Evolutionary conservation across 92 coral and sea anemone genomes (phyloP), one percentile per base, ranked within the genome.

Genomic region (Galaxea fascicularis): DNA sequence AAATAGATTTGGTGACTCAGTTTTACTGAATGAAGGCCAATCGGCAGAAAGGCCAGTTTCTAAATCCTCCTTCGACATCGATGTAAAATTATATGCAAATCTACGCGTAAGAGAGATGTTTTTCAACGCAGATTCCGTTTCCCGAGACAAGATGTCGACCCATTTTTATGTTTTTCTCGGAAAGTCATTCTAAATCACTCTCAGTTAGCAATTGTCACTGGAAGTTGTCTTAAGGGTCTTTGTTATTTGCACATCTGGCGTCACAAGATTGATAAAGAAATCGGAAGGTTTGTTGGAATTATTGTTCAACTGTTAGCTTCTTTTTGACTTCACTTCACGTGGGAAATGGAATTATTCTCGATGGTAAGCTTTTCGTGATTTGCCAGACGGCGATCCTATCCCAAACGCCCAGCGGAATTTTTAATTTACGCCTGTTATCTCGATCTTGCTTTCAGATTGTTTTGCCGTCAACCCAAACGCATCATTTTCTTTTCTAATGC

Each of bases 401-500:
- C 41, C 41, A 35, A 35, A 35, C 41, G 41, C 2, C 41, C 41
- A 35, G 41, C 35, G n/a, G 27, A 49, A 25, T 62, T 77, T 77
- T 62, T 24, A 62, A 62, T 77, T 44, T 77, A 63, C 27, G 17
- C 27, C 45, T 63, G 39, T 77, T 68, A 62, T 79, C 17, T 49
- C 30, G 65, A 66, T 52, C 65, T 60, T 21, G 29, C 65, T 12
- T n/a, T n/a, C n/a, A 66, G 66, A 65, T 77, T 77, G 41, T 62
- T 45, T 77, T 77, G 14, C 58, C 59, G 29, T 52, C 75, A 66
- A 71, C 26, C 52, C 10, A 35, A 66, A 65, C 65, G 46, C 30
- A 66, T 65, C 66, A 21, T 49, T 65, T 68, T 53, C 65, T 54
- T 66, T 62, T 66, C 35, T 79, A 65, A 79, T 79, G 84, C 74